Base-by-base conservation (phyloP, 2,888 invertebrate genomes). In the Drosophila pegasa region DNA sequence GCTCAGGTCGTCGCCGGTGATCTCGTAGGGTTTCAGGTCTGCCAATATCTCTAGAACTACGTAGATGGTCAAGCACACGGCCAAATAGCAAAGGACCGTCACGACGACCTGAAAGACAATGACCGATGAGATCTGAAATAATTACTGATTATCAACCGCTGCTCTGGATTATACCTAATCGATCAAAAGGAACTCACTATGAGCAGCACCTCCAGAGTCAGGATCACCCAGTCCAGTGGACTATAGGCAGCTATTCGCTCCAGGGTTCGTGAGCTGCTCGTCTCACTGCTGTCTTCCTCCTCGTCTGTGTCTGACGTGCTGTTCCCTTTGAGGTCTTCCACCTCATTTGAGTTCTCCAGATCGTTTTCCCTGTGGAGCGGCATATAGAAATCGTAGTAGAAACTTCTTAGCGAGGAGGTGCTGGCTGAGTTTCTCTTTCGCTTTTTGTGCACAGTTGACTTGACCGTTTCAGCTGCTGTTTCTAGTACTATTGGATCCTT, bases 61-160 rank as follows among this genome's bases (percentile, higher is more conserved):
- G 56, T 65, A 90, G 22, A 91, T 80, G 4, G 68, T 22, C 20
- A 82, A 62, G 51, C 89, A 89, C 9, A 89, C 78, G 12, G 80
- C 35, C 14, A 76, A 38, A 61, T 91, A 91, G 16, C 85, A 70
- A 3, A 68, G 10, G 25, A 87, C 40, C 12, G 89, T 91, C 7
- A 77, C 67, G 27, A 83, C 41, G 14, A 88, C 77, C 91, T 91
- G 89, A 61, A 90, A 83, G 50, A 86, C 50, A 71, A 91, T 75
- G 54, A 88, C 70, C 72, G 79, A 60, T 61, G 64, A 66, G 68
- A 90, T 73, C 86, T 90, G 78, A 64, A 74, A 77, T 50, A 71
- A 67, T 65, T 52, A 37, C 18, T 38, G 54, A 61, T 64, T 66
- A 78, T 58, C 41, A 50, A 65, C 57, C 54, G 50, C 33, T 38